Evolutionary conservation across 2,797 vertebrate species (phyloP).

Genomic region (Hoplostethus atlanticus): DNA sequence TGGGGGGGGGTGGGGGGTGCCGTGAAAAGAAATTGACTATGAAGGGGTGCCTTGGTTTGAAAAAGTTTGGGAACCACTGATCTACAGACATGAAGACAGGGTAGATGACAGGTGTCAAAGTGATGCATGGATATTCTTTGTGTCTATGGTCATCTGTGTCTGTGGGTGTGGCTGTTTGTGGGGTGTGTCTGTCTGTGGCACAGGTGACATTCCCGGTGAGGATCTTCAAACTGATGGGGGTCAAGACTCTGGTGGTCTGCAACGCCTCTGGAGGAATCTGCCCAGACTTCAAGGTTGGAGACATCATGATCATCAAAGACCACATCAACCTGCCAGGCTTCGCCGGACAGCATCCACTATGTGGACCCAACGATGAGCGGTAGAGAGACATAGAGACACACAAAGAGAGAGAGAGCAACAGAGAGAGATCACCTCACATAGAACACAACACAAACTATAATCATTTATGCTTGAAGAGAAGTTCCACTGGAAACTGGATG

Average conservation of each 20-base stretch:
- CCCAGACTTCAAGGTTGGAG: constrained; percentile 82
- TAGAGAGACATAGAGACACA: constrained; percentile 22
- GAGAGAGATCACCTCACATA: not conserved
- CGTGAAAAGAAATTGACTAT: too few species aligned
- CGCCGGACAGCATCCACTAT: constrained; percentile 80
- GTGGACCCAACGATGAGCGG: constrained; percentile 83
- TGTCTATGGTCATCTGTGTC: too few species aligned
- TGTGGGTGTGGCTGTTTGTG: not conserved
- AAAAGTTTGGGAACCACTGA: too few species aligned
- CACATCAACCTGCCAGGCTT: constrained; percentile 84
- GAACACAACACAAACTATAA: not conserved
- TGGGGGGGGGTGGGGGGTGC: too few species aligned
- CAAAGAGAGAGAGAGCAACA: not conserved
- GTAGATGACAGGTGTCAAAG: too few species aligned
- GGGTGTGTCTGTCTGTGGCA: not conserved
- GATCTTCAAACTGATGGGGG: constrained; percentile 83
- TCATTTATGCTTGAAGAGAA: too few species aligned
- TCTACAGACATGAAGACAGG: too few species aligned
- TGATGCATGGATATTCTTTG: too few species aligned
- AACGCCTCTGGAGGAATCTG: constrained; percentile 83
- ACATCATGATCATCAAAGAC: constrained; percentile 85
- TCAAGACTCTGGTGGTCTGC: constrained; percentile 78
- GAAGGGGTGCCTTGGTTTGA: too few species aligned
- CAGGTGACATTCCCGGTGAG: constrained; percentile 81
- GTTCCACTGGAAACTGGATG: too few species aligned